Base-by-base conservation (phyloP, 2,113 vertebrate species). In the Hypocryptadius cinnamomeus region DNA sequence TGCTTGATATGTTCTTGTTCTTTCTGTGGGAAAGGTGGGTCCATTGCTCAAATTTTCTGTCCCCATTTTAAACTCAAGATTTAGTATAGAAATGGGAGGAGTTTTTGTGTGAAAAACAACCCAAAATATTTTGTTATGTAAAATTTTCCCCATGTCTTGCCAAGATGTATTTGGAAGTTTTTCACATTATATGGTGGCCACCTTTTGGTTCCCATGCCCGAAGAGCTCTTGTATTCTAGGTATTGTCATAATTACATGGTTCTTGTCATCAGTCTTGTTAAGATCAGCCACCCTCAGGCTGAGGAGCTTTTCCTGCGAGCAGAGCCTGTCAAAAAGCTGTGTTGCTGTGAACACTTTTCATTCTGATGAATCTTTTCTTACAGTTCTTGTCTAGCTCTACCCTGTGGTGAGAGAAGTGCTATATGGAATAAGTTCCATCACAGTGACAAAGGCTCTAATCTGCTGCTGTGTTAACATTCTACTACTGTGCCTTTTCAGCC, bases 41-140 rank as follows among this genome's bases (percentile, higher is more conserved):
- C 54, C 74, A 31, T 1, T 2, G 39, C 19, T 71, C 59, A 77
- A 51, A 10, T 84, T 74, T 77, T 79, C 40, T 76, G 56, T 48
- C 33, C 47, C 47, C 1, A 0, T 47, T 83, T 88, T 68, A 57
- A 63, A 56, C 53, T 42, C 9, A 60, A 74, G 27, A 7, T 78
- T 74, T 81, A 74, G 8, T 21, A 54, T 23, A 40, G 53, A 82
- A 91, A 69, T 21, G 16, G 53, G 30, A 45, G 7, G 42, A 68
- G 20, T 70, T 78, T 78, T 83, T 35, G 73, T n/a, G 79, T 47
- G 42, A 77, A 88, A 95, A 93, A 57, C 31, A 71, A 65, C 78
- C 9, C 39, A 71, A 85, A 91, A 66, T 39, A 56, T 83, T 85
- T 70, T 85, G 40, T 69, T 70, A 59, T 6, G 24, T 70, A 78